These are phyloP conservation scores for Dissostichus mawsoni DNA, from an alignment of 2,113 vertebrate species.

Conservation along the genomic window DNA sequence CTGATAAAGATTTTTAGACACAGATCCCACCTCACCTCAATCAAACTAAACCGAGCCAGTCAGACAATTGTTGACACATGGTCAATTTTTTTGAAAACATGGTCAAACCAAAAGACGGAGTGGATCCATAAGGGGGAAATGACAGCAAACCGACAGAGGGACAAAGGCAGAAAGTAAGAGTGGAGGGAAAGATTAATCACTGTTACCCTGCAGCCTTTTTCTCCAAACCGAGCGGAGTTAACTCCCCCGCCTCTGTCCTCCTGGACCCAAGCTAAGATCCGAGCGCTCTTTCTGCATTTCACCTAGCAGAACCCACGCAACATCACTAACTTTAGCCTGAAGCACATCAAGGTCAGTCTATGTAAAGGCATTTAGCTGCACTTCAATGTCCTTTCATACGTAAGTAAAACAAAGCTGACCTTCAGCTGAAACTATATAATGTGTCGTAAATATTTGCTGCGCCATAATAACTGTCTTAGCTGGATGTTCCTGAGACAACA, in stretches of 20 bases:
- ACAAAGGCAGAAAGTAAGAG: slow-evolving; percentile 44
- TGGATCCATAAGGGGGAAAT: slow-evolving; percentile 12
- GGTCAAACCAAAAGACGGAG: slow-evolving; percentile 16
- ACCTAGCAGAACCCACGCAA: slow-evolving; percentile 72
- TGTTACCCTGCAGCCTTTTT: slow-evolving; percentile 74
- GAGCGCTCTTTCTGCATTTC: slow-evolving; percentile 83
- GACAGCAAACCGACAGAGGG: slow-evolving; percentile 32
- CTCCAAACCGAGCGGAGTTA: slow-evolving; percentile 78
- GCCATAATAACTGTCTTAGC: neutral
- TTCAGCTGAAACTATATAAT: slow-evolving; percentile 21
- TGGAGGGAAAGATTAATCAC: slow-evolving; percentile 67
- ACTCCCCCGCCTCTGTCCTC: slow-evolving; percentile 69
- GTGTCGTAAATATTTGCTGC: slow-evolving; percentile 24
- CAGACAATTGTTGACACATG: neutral
- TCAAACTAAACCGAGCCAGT: neutral
- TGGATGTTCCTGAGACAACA: slow-evolving; percentile 28
- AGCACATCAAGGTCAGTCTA: slow-evolving; percentile 65
- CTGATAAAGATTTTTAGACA: neutral
- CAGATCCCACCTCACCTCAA: neutral
- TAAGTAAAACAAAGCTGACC: slow-evolving; percentile 39
- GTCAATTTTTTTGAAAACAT: neutral
- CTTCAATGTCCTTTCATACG: slow-evolving; percentile 31
- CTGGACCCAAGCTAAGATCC: slow-evolving; percentile 74
- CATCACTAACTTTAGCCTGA: slow-evolving; percentile 57
- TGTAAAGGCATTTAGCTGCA: slow-evolving; percentile 55